Conservation (phyloP, 2,113 vertebrate genomes). For the Dipodomys stephensi region DNA sequence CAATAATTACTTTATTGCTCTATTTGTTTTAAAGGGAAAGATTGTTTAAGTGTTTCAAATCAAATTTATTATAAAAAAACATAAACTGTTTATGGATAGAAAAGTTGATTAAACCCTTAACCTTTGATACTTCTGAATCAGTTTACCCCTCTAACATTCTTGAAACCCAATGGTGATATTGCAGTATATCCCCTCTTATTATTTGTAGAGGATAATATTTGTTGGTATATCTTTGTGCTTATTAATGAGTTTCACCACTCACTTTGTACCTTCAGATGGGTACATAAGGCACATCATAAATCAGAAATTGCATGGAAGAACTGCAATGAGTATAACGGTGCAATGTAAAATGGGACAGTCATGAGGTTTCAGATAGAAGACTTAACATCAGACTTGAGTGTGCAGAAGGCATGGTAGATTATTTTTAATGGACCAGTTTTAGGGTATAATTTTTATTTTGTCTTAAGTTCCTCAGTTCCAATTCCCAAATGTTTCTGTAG, state of each 20-base stretch:
- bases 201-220: constrained; percentile 1
- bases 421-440: background rate
- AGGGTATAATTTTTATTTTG: background rate
- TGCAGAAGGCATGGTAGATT: background rate
- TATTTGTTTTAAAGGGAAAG: constrained; percentile 15
- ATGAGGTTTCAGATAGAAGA: background rate
- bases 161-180: background rate
- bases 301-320: background rate
- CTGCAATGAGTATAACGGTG: background rate
- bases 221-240: background rate
- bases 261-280: constrained; percentile 3
- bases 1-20: constrained; percentile 6
- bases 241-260: background rate
- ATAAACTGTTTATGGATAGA: constrained; percentile 1
- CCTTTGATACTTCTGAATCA: constrained; percentile 7
- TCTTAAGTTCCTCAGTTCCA: background rate
- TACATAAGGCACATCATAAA: background rate
- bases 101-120: background rate
- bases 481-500: background rate
- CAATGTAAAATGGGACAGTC: background rate
- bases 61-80: constrained; percentile 28
- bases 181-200: background rate
- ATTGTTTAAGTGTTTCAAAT: constrained; percentile 8
- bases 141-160: background rate
- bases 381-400: background rate